A percentile compares a stretch with the other conserved stretches of the same genome.
Evolutionary conservation across 2,888 invertebrate genomes (phyloP).

Genomic region (Linyphia triangularis): DNA sequence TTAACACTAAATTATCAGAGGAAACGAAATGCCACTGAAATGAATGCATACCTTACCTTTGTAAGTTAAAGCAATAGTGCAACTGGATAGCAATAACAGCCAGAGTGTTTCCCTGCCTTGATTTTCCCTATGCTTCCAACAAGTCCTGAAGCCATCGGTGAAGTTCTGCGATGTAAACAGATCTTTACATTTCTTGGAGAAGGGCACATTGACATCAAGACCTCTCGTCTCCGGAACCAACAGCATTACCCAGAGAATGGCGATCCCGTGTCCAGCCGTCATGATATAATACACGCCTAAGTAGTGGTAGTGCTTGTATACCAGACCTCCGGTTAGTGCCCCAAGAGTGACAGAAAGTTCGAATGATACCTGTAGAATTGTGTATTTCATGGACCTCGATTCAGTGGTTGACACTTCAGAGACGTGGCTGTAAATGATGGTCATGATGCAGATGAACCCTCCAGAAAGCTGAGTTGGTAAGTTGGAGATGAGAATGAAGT

Average conservation of each 20-base stretch:
- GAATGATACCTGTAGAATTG: conserved; percentile 79
- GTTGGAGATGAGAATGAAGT: conserved; percentile 48
- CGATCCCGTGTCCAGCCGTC: conserved; percentile 27
- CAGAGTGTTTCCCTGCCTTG: conserved; percentile 67
- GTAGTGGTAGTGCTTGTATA: conserved; percentile 55
- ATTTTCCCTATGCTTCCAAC: conserved; percentile 35
- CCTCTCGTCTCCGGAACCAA: conserved; percentile 61
- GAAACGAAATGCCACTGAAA: too few relatives aligned
- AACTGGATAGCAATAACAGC: conserved; percentile 69
- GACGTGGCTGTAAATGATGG: conserved; percentile 61
- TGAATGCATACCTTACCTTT: conserved; percentile 29
- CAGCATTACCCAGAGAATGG: conserved; percentile 49
- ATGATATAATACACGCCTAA: conserved; percentile 20
- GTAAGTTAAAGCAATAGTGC: conserved; percentile 59
- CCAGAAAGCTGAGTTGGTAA: conserved; percentile 47
- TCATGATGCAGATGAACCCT: conserved; percentile 58
- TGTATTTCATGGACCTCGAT: conserved; percentile 53
- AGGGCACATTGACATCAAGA: neutral
- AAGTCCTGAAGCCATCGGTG: conserved; percentile 48
- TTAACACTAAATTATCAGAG: too few relatives aligned
- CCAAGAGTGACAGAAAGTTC: conserved; percentile 85
- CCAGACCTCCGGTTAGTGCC: conserved; percentile 47
- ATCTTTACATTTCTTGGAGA: conserved; percentile 43
- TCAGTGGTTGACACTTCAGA: conserved; percentile 61
- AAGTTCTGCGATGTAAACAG: conserved; percentile 59